A percentile compares a stretch with the other conserved stretches of the same genome.
These are phyloP conservation scores for Zygothrica quintamaculata DNA, from an alignment of 2,888 invertebrate species.

Conservation along the genomic window DNA sequence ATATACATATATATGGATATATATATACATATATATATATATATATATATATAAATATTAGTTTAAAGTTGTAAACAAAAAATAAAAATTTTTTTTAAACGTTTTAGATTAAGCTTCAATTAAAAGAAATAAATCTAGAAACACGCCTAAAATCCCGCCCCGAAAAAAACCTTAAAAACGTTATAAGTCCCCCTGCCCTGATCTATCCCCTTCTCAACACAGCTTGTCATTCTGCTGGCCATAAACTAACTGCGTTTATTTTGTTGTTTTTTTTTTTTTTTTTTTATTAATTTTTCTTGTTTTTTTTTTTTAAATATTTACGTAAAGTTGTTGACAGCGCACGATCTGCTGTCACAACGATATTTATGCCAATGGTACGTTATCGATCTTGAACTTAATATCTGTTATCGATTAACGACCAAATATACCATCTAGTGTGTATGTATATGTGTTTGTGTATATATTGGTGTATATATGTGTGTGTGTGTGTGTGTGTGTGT, in stretches of 20 bases:
- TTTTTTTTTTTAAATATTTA: no score
- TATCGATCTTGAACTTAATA: slow-evolving; percentile 18
- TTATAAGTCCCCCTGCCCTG: slow-evolving; percentile 6
- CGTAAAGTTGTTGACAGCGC: slow-evolving; percentile 16
- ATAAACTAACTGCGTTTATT: no score
- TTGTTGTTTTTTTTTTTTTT: no score
- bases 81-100: slow-evolving; percentile 68
- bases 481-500: slow-evolving; percentile 25
- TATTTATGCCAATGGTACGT: no score
- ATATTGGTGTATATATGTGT: slow-evolving; percentile 1
- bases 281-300: no score
- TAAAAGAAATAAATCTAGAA: slow-evolving; percentile 24
- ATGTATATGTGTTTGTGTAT: slow-evolving; percentile 4
- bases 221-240: no score
- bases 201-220: background rate
- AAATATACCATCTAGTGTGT: slow-evolving; percentile 7
- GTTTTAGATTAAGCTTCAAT: slow-evolving; percentile 44
- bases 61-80: slow-evolving; percentile 76
- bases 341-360: background rate
- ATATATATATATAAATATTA: slow-evolving; percentile 67
- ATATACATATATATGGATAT: slow-evolving; percentile 57
- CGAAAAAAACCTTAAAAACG: slow-evolving; percentile 5
- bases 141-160: slow-evolving; percentile 18
- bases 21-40: slow-evolving; percentile 41
- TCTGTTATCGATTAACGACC: slow-evolving; percentile 17